These are phyloP conservation scores for Orestias chungarensis DNA, from an alignment of 2,797 vertebrate genomes.

Conservation along the genomic window DNA sequence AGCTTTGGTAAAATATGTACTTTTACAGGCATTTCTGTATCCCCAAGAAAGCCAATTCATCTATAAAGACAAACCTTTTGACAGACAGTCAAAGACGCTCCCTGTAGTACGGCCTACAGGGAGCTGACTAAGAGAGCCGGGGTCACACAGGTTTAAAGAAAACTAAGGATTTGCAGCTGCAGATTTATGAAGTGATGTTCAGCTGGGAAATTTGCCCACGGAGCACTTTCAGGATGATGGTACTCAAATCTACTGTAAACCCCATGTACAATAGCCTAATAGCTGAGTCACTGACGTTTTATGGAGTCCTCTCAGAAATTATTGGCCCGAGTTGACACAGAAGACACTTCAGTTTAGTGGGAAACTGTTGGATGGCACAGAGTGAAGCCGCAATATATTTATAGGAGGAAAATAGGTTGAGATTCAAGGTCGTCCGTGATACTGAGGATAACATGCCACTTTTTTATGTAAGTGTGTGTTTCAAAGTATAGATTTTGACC, in stretches of 20 bases:
- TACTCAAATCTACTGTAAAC: conserved; percentile 39
- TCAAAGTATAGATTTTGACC: neutral
- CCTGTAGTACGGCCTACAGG: conserved; percentile 5
- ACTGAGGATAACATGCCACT: neutral
- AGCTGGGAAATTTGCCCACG: conserved; percentile 61
- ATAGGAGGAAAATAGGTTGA: conserved; percentile 22
- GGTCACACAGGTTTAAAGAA: conserved; percentile 39
- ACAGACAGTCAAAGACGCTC: neutral
- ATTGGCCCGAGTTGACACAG: conserved; percentile 25
- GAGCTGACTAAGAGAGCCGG: conserved; percentile 28
- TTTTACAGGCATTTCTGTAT: neutral
- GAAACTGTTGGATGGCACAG: conserved; percentile 29
- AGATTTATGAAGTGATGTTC: conserved; percentile 63
- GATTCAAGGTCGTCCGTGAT: conserved; percentile 22
- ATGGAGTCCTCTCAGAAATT: conserved; percentile 32
- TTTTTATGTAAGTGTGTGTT: neutral
- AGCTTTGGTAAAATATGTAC: neutral
- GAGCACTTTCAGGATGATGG: conserved; percentile 58
- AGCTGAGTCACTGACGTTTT: conserved; percentile 15
- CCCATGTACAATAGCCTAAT: conserved; percentile 28
- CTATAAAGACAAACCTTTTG: neutral
- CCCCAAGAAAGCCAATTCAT: neutral
- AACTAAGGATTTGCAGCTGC: conserved; percentile 37
- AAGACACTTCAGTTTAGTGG: conserved; percentile 24
- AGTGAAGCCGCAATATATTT: conserved; percentile 10